These are phyloP conservation scores for Drosophila sordidula DNA, from an alignment of 2,888 invertebrate genomes.

Conservation along the genomic window DNA sequence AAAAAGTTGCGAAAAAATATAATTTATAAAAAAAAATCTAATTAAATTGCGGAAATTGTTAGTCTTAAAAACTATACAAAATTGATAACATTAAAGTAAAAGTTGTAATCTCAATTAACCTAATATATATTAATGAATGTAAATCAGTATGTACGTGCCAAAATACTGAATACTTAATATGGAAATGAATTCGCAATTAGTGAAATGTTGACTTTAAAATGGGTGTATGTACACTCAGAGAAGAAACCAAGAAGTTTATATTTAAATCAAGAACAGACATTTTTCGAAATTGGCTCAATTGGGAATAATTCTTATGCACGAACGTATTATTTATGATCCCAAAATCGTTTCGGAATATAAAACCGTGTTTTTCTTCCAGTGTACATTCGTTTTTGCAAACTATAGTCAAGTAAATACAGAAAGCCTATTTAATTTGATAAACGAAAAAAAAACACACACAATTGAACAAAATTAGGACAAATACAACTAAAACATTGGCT, in stretches of 20 bases:
- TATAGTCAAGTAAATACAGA: not conserved
- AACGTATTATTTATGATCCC: too few relatives aligned
- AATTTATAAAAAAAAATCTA: not conserved
- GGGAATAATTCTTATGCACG: too few relatives aligned
- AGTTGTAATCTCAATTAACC: not conserved
- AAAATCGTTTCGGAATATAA: too few relatives aligned
- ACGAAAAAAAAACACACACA: not conserved
- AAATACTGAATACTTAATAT: not conserved
- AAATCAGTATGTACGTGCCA: not conserved
- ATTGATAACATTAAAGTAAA: not conserved
- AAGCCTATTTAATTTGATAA: not conserved
- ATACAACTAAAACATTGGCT: constrained; percentile 31
- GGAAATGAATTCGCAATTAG: not conserved
- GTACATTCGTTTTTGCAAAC: not conserved
- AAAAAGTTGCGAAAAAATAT: not conserved
- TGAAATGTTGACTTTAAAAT: not conserved
- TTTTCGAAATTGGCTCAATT: too few relatives aligned
- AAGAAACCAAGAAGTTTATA: not conserved
- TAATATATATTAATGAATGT: not conserved
- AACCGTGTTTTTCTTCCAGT: not conserved
- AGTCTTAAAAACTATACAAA: not conserved
- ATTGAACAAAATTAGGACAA: constrained; percentile 8
- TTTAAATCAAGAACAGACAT: too few relatives aligned
- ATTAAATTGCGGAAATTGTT: not conserved
- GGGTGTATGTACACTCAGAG: not conserved